Evolutionary conservation across 2,113 vertebrate species (phyloP).

Genomic region (Megaceryle maxima): DNA sequence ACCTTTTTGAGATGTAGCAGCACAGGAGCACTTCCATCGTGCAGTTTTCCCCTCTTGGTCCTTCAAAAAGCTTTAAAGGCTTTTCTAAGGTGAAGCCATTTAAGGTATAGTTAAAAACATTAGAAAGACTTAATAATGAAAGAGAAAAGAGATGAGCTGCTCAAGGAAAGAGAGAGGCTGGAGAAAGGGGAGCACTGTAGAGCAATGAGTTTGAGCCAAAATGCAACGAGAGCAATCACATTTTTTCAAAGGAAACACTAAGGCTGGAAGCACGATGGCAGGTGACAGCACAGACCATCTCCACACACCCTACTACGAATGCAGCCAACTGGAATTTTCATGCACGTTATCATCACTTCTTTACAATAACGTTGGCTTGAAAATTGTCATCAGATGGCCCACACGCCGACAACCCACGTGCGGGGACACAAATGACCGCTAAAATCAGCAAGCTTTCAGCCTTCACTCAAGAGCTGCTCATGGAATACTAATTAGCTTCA

Average conservation of each 20-base stretch:
- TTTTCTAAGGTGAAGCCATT: background rate
- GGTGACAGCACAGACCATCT: background rate
- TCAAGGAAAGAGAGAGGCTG: background rate
- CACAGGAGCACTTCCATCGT: fast-evolving
- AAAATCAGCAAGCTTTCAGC: background rate
- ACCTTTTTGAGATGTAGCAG: background rate
- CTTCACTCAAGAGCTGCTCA: background rate
- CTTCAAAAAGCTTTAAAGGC: background rate
- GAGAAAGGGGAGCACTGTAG: background rate
- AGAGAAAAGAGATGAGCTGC: background rate
- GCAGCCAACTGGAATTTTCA: background rate
- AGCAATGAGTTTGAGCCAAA: background rate
- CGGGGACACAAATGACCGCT: constrained; percentile 1
- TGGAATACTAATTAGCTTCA: background rate
- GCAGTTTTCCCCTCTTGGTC: background rate
- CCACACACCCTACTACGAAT: background rate
- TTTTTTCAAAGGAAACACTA: background rate
- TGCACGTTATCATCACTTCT: background rate
- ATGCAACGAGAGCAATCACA: fast-evolving
- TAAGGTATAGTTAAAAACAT: background rate
- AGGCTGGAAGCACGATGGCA: background rate
- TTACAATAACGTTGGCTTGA: background rate
- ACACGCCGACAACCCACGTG: background rate
- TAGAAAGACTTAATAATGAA: background rate
- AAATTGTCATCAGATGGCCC: constrained; percentile 8